Conservation (phyloP, 2,113 vertebrate genomes). For the Python bivittatus region DNA sequence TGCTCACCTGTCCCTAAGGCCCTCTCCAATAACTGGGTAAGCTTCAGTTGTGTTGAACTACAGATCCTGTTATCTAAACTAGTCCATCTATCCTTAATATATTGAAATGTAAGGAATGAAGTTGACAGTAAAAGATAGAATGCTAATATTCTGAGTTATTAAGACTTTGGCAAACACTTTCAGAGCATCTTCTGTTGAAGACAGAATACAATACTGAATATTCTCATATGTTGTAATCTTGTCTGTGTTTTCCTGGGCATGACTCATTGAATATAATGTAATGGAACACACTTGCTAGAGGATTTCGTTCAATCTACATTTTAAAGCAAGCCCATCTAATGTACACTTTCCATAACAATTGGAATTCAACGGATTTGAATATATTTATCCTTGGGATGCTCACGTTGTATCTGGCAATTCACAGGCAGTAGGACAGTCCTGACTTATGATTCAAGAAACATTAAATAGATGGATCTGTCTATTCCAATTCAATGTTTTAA, state of each 20-base stretch:
- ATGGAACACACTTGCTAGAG: neutral
- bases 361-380: neutral
- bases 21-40: neutral
- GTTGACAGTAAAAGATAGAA: neutral
- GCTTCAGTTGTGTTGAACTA: neutral
- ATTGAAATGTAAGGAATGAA: neutral
- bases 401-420: neutral
- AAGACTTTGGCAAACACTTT: neutral
- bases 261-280: neutral
- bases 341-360: neutral
- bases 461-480: neutral
- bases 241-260: neutral
- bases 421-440: neutral
- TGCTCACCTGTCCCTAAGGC: neutral
- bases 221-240: neutral
- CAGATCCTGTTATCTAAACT: neutral
- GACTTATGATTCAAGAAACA: neutral
- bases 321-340: neutral
- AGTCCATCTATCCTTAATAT: neutral
- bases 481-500: neutral
- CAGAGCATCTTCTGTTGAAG: neutral
- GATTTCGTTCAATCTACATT: neutral
- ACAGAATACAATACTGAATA: neutral
- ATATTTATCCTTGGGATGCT: neutral
- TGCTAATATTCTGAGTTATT: neutral